A percentile compares a stretch with the other conserved stretches of the same genome.
Conservation (phyloP, 2,113 vertebrate genomes). For the Oreochromis tanganicae region DNA sequence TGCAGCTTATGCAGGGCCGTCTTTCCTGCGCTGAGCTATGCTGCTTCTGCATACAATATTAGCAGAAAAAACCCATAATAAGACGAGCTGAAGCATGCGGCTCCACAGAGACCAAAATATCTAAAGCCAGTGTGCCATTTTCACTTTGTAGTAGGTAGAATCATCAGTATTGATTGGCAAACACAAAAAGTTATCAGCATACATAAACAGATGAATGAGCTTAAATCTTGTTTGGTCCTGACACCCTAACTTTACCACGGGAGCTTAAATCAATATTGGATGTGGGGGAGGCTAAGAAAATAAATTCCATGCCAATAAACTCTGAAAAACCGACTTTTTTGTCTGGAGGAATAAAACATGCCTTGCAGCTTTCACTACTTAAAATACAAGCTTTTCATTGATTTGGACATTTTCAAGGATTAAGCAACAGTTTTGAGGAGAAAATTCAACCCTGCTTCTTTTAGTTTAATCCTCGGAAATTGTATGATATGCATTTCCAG, state of each 20-base stretch:
- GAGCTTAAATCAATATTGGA: slow-evolving; percentile 22
- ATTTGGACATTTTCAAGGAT: neutral
- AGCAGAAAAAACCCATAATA: neutral
- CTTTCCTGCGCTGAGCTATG: slow-evolving; percentile 26
- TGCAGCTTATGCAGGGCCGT: slow-evolving; percentile 15
- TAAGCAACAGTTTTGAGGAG: neutral
- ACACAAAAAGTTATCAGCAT: slow-evolving; percentile 23
- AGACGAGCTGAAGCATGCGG: neutral
- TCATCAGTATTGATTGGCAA: slow-evolving; percentile 29
- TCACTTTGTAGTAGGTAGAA: neutral
- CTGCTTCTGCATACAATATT: slow-evolving; percentile 38
- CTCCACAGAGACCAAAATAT: neutral
- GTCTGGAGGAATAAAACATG: neutral
- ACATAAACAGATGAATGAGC: slow-evolving; percentile 2
- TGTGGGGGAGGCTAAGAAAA: slow-evolving; percentile 10
- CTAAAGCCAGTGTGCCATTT: neutral
- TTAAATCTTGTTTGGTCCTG: slow-evolving; percentile 8
- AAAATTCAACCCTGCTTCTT: neutral
- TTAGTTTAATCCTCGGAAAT: neutral
- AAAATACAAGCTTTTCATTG: neutral
- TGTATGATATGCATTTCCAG: neutral
- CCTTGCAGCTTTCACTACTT: neutral
- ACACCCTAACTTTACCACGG: neutral
- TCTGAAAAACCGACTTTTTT: slow-evolving; percentile 1
- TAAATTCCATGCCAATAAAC: slow-evolving; percentile 13